phyloP scores from a whole-genome alignment of 2,888 invertebrate species.

The Anoplius nigerrimus region DNA sequence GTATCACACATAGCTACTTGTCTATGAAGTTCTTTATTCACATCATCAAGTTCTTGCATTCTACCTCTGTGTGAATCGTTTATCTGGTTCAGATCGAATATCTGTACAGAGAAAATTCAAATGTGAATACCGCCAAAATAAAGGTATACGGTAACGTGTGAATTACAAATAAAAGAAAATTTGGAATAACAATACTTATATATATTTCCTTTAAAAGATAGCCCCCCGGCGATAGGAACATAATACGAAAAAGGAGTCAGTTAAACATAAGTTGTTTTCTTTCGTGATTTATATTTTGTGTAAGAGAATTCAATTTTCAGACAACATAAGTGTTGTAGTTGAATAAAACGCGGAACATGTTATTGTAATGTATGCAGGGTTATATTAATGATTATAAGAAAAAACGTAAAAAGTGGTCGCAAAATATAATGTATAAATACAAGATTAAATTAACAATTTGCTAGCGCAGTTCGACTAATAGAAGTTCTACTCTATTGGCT shows the following conservation, averaged over 20 bases:
- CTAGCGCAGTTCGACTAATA: too few species aligned
- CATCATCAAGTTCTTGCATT: constrained; percentile 72
- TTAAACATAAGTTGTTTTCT: too few species aligned
- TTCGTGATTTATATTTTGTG: too few species aligned
- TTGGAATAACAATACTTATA: constrained; percentile 13
- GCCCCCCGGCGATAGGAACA: background rate
- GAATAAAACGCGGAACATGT: too few species aligned
- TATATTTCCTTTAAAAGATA: background rate
- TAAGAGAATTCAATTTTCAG: too few species aligned
- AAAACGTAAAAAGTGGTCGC: background rate
- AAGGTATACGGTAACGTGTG: too few species aligned
- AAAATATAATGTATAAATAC: background rate
- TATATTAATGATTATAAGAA: background rate
- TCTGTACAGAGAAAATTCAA: constrained; percentile 49
- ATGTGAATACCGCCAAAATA: too few species aligned
- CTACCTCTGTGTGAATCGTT: constrained; percentile 74
- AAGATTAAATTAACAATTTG: too few species aligned
- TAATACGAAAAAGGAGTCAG: too few species aligned
- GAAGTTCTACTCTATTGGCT: too few species aligned
- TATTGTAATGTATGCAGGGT: too few species aligned
- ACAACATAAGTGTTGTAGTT: too few species aligned
- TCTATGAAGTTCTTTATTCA: constrained; percentile 72
- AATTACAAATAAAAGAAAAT: constrained; percentile 5
- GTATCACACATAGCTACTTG: constrained; percentile 69
- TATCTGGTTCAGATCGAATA: constrained; percentile 76